A percentile compares a stretch with the other conserved stretches of the same genome.
phyloP scores from a whole-genome alignment of 2,113 vertebrate species.

The Zonotrichia leucophrys region DNA sequence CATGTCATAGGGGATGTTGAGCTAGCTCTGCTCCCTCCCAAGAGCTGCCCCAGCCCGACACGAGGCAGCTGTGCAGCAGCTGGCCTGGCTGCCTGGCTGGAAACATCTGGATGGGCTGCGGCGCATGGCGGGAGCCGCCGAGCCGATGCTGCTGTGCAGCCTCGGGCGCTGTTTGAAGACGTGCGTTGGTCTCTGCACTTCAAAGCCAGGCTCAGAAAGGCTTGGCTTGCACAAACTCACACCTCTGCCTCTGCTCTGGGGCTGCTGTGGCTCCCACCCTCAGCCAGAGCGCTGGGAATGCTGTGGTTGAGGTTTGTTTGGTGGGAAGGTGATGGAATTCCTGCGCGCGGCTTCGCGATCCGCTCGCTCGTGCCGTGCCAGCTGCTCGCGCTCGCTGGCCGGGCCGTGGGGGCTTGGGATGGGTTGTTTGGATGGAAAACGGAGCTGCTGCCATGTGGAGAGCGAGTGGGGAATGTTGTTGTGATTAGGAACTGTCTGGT shows the following conservation, averaged over 20 bases:
- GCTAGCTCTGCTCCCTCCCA: neutral
- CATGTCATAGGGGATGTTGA: neutral
- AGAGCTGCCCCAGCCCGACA: slow-evolving; percentile 18
- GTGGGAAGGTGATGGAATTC: neutral
- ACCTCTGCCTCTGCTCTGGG: neutral
- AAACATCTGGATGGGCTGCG: slow-evolving; percentile 67
- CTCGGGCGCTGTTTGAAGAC: slow-evolving; percentile 5
- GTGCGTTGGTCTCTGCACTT: neutral
- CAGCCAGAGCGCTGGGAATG: neutral
- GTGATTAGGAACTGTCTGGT: neutral
- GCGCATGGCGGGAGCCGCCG: neutral
- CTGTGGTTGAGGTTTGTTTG: accelerated
- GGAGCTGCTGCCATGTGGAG: neutral
- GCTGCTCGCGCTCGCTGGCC: neutral
- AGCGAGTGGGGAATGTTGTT: neutral
- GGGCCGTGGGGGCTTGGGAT: neutral
- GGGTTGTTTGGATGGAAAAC: neutral
- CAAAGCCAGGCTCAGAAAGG: slow-evolving; percentile 19
- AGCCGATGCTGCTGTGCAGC: slow-evolving; percentile 28
- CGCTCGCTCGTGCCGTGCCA: neutral
- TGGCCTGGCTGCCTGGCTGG: slow-evolving; percentile 55
- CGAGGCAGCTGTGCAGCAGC: slow-evolving; percentile 67
- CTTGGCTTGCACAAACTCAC: slow-evolving; percentile 8
- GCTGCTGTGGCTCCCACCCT: neutral
- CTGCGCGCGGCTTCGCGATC: accelerated